Conservation (phyloP, 2,113 vertebrate genomes). For the Mormoops blainvillei region DNA sequence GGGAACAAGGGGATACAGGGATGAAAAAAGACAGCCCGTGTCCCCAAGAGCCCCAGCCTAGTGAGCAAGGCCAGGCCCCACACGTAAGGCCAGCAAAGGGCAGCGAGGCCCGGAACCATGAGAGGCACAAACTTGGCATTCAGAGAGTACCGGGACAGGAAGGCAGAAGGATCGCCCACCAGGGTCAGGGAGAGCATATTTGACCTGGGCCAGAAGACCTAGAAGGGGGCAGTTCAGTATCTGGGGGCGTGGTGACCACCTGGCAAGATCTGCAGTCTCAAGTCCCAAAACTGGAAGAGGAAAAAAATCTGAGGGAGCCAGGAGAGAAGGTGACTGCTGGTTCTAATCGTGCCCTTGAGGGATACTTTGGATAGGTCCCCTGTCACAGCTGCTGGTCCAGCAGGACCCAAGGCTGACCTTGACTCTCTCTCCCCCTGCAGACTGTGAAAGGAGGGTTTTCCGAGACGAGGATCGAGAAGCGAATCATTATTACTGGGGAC, state of each 20-base stretch:
- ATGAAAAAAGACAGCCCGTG: not conserved
- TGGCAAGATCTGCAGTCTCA: not conserved
- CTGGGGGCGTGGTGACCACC: not conserved
- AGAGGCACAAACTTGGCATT: not conserved
- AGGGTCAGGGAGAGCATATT: not conserved
- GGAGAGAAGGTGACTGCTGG: not conserved
- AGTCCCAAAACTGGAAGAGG: not conserved
- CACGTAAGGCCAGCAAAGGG: not conserved
- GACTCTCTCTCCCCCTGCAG: conserved; percentile 73
- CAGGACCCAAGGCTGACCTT: not conserved
- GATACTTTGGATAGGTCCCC: not conserved
- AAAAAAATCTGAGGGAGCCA: not conserved
- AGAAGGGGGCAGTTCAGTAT: not conserved
- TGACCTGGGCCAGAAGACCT: not conserved
- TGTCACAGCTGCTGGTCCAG: not conserved
- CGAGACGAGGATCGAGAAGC: conserved; percentile 97
- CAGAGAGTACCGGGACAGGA: not conserved
- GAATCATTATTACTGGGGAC: conserved; percentile 98
- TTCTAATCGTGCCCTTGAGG: not conserved
- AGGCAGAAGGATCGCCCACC: not conserved
- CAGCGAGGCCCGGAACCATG: not conserved
- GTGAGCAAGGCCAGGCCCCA: not conserved
- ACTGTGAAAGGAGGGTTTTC: conserved; percentile 99
- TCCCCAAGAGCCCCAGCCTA: not conserved
- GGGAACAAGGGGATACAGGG: not conserved